Evolutionary conservation across 2,888 invertebrate genomes (phyloP), one percentile per base, ranked within the genome.

Genomic region (Hydriomena furcata): DNA sequence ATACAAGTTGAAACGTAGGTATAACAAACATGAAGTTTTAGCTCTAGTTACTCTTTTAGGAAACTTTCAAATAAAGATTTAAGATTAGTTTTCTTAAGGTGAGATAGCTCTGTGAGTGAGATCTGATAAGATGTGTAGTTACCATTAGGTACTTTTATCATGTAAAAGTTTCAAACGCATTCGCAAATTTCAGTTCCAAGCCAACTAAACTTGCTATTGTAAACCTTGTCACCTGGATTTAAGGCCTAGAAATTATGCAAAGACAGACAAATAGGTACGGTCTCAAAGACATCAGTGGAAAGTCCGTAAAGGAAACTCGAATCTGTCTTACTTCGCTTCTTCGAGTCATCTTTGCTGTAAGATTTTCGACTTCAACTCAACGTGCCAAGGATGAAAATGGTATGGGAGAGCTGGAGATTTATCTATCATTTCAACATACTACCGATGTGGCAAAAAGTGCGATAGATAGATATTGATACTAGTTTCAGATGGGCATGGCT

Each of bases 291-390:
- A 61, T 56, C 56, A 55, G 55, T 62, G 58, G 63, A 65, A 65
- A 63, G 55, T 55, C 60, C 55, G 58, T 43, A 65, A 70, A 78
- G 66, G 66, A 71, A 72, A 73, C 76, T 66, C 65, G 69, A 70
- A 74, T 76, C 69, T 73, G 71, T 71, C 61, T 23, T 10, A 44
- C 51, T 49, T 58, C 37, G 48, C 35, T 55, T 49, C 47, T 56
- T 24, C 23, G 25, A 44, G 12, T 28, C 11, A 32, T 13, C 28
- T 25, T 28, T 17, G 40, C 35, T 36, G 17, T 23, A 31, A 12
- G 37, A 35, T 52, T 47, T 45, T 38, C 40, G 47, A 30, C 43
- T 35, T 35, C 53, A 27, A n/a, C 2, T 7, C 6, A 37, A 34
- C 10, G 5, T 5, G 2, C 28, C 41, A 50, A 32, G 7, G 21